These are phyloP conservation scores for Arothron firmamentum DNA, from an alignment of 2,113 vertebrate species.

Conservation along the genomic window DNA sequence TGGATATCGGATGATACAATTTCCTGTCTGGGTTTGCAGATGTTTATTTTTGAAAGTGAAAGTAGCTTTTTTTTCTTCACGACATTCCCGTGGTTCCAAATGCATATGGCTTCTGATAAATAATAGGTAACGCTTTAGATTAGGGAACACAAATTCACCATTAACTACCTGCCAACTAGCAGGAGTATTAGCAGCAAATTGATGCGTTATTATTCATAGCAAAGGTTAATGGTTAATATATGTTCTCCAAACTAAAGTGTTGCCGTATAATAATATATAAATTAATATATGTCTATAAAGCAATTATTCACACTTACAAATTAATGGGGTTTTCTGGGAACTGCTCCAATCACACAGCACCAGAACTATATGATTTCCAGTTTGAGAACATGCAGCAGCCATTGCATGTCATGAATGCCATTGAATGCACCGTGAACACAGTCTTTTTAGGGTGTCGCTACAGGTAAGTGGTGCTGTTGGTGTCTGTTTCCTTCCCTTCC, in stretches of 20 bases:
- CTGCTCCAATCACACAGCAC: conserved; percentile 3
- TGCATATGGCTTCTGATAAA: background rate
- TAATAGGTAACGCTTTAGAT: too few relatives aligned
- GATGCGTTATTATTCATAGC: too few relatives aligned
- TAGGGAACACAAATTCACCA: too few relatives aligned
- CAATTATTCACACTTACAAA: too few relatives aligned
- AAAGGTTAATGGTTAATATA: too few relatives aligned
- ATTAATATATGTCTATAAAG: too few relatives aligned
- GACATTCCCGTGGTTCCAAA: too few relatives aligned
- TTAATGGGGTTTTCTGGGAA: background rate
- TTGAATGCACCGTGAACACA: conserved; percentile 59
- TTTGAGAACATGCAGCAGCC: conserved; percentile 49
- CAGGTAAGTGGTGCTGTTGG: conserved; percentile 29
- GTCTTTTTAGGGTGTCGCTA: conserved; percentile 27
- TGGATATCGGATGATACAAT: conserved; percentile 22
- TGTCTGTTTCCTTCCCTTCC: conserved; percentile 19
- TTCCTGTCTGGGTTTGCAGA: conserved; percentile 29
- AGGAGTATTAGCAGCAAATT: too few relatives aligned
- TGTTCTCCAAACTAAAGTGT: too few relatives aligned
- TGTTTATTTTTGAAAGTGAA: conserved; percentile 39
- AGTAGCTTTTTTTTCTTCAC: conserved; percentile 18
- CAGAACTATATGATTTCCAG: conserved; percentile 23
- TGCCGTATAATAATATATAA: too few relatives aligned
- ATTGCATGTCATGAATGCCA: conserved; percentile 64
- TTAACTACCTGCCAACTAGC: too few relatives aligned